Evolutionary conservation across 2,888 invertebrate genomes (phyloP).

Genomic region (Liodrosophila aerea): DNA sequence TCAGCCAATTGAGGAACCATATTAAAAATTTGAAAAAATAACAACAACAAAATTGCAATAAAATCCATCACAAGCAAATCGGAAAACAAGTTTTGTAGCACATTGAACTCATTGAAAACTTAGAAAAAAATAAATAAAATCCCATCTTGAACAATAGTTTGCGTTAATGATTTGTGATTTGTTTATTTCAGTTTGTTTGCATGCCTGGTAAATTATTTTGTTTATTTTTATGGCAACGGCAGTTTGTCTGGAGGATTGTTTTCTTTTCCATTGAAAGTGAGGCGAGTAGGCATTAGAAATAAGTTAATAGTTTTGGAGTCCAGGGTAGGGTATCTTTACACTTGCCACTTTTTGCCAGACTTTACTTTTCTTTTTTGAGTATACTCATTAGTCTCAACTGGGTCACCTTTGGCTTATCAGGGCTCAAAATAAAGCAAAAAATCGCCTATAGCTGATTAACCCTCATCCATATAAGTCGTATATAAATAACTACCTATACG

Average conservation of each 20-base stretch:
- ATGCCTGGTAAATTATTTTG: conserved; percentile 25
- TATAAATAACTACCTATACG: conserved; percentile 47
- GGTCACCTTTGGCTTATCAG: conserved; percentile 73
- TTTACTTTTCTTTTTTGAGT: conserved; percentile 26
- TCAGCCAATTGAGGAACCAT: conserved; percentile 10
- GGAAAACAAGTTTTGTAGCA: conserved; percentile 20
- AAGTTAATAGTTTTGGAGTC: too few species aligned
- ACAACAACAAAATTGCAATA: conserved; percentile 6
- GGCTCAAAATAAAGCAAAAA: conserved; percentile 19
- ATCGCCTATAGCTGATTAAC: conserved; percentile 43
- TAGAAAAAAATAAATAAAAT: conserved; percentile 1
- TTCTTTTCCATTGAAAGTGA: conserved; percentile 4
- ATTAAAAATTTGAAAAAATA: not conserved
- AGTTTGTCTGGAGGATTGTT: conserved; percentile 24
- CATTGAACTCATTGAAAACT: conserved; percentile 38
- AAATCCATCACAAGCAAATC: conserved; percentile 11
- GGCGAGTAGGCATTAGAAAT: not conserved
- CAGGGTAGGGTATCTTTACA: not conserved
- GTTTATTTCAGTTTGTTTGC: conserved; percentile 26
- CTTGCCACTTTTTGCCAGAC: not conserved
- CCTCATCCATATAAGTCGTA: conserved; percentile 27
- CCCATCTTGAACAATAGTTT: conserved; percentile 3
- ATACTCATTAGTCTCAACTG: conserved; percentile 35
- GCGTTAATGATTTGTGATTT: conserved; percentile 10
- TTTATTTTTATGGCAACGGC: conserved; percentile 27